Base-by-base conservation (phyloP, 2,888 invertebrate species). In the Temnothorax rugatulus region DNA sequence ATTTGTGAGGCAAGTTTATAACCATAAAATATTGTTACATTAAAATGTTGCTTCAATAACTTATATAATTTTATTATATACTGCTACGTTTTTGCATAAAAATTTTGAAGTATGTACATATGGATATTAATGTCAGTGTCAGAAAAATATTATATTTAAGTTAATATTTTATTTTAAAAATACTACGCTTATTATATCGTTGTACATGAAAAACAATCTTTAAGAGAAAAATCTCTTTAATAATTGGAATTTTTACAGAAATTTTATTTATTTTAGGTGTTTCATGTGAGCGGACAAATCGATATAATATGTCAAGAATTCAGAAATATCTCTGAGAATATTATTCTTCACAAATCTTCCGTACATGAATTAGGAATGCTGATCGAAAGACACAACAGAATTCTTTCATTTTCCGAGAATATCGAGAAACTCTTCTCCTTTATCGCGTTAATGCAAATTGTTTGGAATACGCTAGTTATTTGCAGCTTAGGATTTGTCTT, bases 401-500 rank as follows among this genome's bases (percentile, higher is more conserved):
- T 76, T 2, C 38, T 76, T 21, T 34, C 4, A 2, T 68, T 77
- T n/a, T 68, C 9, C 1, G 11, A 77, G 0, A 21, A 77, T 1
- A 29, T 77, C 1, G 77, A 68, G 0, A 21, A 57, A 38, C 15
- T 38, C 0, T 57, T 44, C 18, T 77, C 86, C 0, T 75, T 73
- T 4, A 66, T 88, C 47, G 64, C 83, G 1, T 68, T 90, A 29
- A 82, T 88, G 61, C 85, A 89, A 57, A 63, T 90, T 18, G 9
- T 88, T 18, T 81, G 63, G 11, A 84, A 86, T 21, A 86, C 84
- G 0, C 41, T 89, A 21, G 41, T 88, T 15, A 87, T 86, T 38
- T 86, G 87, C 34, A 63, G 84, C 11, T 13, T 85, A 18, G 89
- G 84, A 54, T 86, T 87, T 13, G 50, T 87, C 63, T 69, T 87